Conservation (phyloP, 2,797 vertebrate species). For the Rhynchotus rufescens region DNA sequence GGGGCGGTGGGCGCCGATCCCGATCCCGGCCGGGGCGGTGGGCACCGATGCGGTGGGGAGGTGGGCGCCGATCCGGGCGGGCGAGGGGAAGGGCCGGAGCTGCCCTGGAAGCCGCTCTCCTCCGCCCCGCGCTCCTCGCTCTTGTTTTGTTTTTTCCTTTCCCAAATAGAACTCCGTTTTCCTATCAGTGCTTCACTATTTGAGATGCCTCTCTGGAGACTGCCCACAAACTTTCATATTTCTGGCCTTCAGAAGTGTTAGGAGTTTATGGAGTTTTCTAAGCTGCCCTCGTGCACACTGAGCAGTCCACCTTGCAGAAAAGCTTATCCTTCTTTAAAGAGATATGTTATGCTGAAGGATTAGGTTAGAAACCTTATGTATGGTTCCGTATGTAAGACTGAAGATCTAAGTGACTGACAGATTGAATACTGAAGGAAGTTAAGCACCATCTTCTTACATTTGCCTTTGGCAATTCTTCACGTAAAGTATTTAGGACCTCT, state of each 20-base stretch:
- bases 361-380: not conserved
- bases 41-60: too few relatives aligned
- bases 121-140: conserved; percentile 17
- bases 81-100: conserved; percentile 23
- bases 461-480: not conserved
- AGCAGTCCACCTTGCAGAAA: not conserved
- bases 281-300: conserved; percentile 32
- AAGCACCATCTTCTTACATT: not conserved
- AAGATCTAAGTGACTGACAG: not conserved
- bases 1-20: conserved; percentile 52
- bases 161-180: conserved; percentile 15
- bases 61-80: conserved; percentile 36
- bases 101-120: conserved; percentile 13
- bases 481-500: not conserved
- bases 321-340: not conserved
- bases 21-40: too few relatives aligned
- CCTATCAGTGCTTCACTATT: not conserved
- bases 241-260: conserved; percentile 30
- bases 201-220: conserved; percentile 30
- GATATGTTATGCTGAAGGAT: not conserved
- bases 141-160: not conserved
- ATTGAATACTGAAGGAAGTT: not conserved
- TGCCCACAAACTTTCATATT: conserved; percentile 31
- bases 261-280: conserved; percentile 57
- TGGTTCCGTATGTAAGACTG: not conserved